phyloP scores from a whole-genome alignment of 2,113 vertebrate genomes.

The Strix uralensis region DNA sequence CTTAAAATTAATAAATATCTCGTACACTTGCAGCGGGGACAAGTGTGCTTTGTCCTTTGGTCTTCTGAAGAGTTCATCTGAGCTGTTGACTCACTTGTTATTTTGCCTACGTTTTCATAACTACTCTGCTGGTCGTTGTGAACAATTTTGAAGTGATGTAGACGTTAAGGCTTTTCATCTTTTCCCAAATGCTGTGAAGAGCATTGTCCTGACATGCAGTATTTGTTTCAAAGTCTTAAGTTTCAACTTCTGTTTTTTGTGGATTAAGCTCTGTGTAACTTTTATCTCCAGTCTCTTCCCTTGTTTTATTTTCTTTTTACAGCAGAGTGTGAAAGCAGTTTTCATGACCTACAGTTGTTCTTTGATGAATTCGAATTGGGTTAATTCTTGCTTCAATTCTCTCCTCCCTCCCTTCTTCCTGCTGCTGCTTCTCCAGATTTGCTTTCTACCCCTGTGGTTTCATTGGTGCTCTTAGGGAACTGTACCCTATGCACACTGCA shows the following conservation, averaged over 20 bases:
- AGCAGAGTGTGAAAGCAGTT: background rate
- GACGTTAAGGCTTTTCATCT: background rate
- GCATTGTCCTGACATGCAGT: accelerated
- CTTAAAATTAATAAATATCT: background rate
- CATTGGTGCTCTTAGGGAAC: background rate
- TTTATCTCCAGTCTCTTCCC: background rate
- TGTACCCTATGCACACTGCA: background rate
- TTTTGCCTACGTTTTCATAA: accelerated
- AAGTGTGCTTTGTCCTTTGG: accelerated
- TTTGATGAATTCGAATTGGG: background rate
- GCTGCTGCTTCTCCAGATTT: background rate
- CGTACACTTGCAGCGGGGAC: accelerated
- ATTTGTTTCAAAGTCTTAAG: background rate
- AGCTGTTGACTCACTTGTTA: background rate
- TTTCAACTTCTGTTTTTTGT: background rate
- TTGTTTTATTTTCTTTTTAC: background rate
- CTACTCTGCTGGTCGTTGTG: accelerated
- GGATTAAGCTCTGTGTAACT: background rate
- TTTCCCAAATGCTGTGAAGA: background rate
- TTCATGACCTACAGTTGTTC: background rate
- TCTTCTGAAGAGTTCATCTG: background rate
- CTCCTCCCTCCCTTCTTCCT: background rate
- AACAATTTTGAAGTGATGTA: background rate
- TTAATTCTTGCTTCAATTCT: background rate
- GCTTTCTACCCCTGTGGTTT: accelerated